These are phyloP conservation scores for Dysdera silvatica DNA, from an alignment of 1,140 invertebrate species.

Conservation along the genomic window DNA sequence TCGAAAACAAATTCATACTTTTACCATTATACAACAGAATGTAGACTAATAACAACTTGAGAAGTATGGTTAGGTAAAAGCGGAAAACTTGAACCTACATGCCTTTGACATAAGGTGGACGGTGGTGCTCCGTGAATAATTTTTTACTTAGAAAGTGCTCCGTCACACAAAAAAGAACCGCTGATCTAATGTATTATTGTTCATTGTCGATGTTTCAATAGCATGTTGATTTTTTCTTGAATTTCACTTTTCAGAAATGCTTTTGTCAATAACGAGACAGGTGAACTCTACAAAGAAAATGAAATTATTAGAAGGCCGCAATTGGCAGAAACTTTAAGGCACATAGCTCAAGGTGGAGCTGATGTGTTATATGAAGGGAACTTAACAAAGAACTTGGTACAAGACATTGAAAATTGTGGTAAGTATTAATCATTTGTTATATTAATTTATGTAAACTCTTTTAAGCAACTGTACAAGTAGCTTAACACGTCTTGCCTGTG, in stretches of 20 bases:
- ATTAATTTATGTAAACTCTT: neutral
- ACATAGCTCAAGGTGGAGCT: conserved; percentile 41
- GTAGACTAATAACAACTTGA: too few species aligned
- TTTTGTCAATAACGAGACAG: conserved; percentile 45
- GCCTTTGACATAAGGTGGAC: too few species aligned
- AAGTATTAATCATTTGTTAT: neutral
- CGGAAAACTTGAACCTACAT: too few species aligned
- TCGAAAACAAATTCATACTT: too few species aligned
- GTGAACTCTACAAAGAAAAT: conserved; percentile 43
- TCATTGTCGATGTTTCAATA: too few species aligned
- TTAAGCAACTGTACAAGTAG: neutral
- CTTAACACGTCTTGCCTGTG: neutral
- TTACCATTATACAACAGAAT: too few species aligned
- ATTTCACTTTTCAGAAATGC: conserved; percentile 36
- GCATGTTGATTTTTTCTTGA: too few species aligned
- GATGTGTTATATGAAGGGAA: conserved; percentile 41
- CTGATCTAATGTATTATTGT: too few species aligned
- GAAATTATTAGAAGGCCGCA: conserved; percentile 44
- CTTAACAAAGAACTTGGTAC: conserved; percentile 23
- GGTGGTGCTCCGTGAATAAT: too few species aligned
- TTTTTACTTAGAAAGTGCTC: too few species aligned
- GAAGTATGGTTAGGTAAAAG: too few species aligned
- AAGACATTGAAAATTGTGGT: conserved; percentile 26
- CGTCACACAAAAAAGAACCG: too few species aligned
- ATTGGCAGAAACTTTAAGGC: conserved; percentile 45